Evolutionary conservation across 2,888 invertebrate species (phyloP), one percentile per base, ranked within the genome.

Genomic region (Phalangium opilio): DNA sequence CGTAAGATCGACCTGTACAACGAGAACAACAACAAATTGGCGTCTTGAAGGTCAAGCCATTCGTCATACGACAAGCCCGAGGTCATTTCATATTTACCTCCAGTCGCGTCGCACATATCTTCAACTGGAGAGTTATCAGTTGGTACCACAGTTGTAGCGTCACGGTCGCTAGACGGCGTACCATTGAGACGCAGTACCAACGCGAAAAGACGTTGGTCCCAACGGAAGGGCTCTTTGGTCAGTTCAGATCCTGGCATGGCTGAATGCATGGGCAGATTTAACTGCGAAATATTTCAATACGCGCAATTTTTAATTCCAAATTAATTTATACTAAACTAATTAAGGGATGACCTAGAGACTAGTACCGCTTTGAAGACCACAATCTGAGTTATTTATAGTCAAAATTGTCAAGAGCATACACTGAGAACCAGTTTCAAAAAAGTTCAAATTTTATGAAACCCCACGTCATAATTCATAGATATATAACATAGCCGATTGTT

Each of bases 171-270:
- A 10, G 63, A 62, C 3, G 87, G 91, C 40, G 89, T 87, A 3
- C 91, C 95, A 36, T 91, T 81, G 64, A 96, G 73, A 53, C 91
- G 73, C 47, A 98, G 72, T 41, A 96, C 95, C 60, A 99, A 70
- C 2, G 93, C 86, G 71, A 95, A 99, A 51, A 99, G 72, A 58
- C 96, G 76, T 70, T 99, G 98, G 71, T 99, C 98, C 98, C 98
- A 99, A 56, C 98, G 78, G 67, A 95, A 98, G n/a, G 96, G 95
- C 67, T 98, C 96, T 60, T 89, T 78, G 3, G 95, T 96, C 65
- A 98, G 73, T 69, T 99, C 98, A 5, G 86, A 85, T 11, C 96
- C 96, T 38, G 93, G 91, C 61, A 93, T 86, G 36, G 84, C 83
- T 57, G 84, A 83, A 66, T 87, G 83, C 80, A 91, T 84, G 2